A percentile compares a stretch with the other conserved stretches of the same genome.
Conservation (phyloP, 2,888 invertebrate genomes). For the Serrognathus titanus region DNA sequence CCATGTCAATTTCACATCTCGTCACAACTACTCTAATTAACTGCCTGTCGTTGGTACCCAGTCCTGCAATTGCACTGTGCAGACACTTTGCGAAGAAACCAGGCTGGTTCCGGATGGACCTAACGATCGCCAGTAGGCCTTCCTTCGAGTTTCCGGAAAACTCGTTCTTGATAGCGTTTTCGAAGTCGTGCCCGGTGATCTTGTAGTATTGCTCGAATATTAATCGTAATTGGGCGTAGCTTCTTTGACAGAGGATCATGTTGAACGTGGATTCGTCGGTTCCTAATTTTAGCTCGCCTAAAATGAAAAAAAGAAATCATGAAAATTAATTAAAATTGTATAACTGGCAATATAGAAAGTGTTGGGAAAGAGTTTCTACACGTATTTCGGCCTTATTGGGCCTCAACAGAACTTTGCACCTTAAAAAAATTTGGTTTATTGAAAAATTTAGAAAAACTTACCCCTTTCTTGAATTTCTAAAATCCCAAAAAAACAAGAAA, state of each 20-base stretch:
- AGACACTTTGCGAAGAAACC: slow-evolving; percentile 83
- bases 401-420: too few relatives aligned
- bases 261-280: slow-evolving; percentile 88
- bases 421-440: too few relatives aligned
- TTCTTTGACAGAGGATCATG: slow-evolving; percentile 76
- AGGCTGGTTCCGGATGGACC: slow-evolving; percentile 74
- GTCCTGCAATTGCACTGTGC: slow-evolving; percentile 84
- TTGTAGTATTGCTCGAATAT: slow-evolving; percentile 64
- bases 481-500: too few relatives aligned
- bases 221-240: slow-evolving; percentile 60
- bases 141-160: slow-evolving; percentile 81
- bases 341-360: too few relatives aligned
- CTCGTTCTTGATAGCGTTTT: slow-evolving; percentile 75
- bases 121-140: slow-evolving; percentile 76
- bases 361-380: too few relatives aligned
- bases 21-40: slow-evolving; percentile 83
- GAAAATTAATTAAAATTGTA: too few relatives aligned
- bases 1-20: slow-evolving; percentile 80
- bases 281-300: slow-evolving; percentile 62
- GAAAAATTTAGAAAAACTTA: too few relatives aligned
- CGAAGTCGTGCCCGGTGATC: slow-evolving; percentile 74
- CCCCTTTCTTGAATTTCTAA: too few relatives aligned
- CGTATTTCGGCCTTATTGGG: too few relatives aligned
- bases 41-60: slow-evolving; percentile 84
- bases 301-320: slow-evolving; percentile 8